phyloP scores from a whole-genome alignment of 92 coral and sea anemone genomes.

The Parazoanthus swiftii region DNA sequence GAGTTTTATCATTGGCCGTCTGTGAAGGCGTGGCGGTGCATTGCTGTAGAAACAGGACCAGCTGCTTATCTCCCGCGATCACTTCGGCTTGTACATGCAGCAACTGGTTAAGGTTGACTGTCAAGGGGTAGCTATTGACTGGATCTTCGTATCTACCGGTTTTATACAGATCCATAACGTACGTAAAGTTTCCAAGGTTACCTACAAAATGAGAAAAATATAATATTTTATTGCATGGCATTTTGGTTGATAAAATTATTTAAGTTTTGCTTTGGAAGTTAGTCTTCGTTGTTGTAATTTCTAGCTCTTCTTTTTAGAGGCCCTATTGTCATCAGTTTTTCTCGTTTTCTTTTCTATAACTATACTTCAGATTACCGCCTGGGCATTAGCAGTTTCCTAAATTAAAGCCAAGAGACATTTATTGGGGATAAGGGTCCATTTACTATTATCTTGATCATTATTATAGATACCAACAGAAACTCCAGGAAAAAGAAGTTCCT shows the following conservation, averaged over 20 bases:
- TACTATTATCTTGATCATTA: no score
- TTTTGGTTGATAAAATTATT: no score
- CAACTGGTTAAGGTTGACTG: constrained; percentile 6
- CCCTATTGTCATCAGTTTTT: no score
- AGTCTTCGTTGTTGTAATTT: no score
- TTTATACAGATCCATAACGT: constrained; percentile 24
- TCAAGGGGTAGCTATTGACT: constrained; percentile 20
- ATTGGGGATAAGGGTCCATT: neutral
- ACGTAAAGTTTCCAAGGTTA: constrained; percentile 26
- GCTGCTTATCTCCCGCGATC: neutral
- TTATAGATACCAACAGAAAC: no score
- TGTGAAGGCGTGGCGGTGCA: constrained; percentile 28
- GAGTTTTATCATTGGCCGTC: neutral
- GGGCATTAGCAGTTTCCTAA: no score
- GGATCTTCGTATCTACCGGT: constrained; percentile 8
- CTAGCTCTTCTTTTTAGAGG: no score
- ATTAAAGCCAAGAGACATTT: neutral
- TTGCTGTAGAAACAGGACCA: constrained; percentile 6
- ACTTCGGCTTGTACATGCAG: constrained; percentile 4
- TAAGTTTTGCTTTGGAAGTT: no score
- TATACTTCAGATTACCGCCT: no score
- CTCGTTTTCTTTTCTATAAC: no score
- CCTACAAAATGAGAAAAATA: neutral
- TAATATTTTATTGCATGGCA: neutral
- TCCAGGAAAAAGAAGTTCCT: no score